phyloP scores from a whole-genome alignment of 2,888 invertebrate species.

The Chrysopilus asiliformis region DNA sequence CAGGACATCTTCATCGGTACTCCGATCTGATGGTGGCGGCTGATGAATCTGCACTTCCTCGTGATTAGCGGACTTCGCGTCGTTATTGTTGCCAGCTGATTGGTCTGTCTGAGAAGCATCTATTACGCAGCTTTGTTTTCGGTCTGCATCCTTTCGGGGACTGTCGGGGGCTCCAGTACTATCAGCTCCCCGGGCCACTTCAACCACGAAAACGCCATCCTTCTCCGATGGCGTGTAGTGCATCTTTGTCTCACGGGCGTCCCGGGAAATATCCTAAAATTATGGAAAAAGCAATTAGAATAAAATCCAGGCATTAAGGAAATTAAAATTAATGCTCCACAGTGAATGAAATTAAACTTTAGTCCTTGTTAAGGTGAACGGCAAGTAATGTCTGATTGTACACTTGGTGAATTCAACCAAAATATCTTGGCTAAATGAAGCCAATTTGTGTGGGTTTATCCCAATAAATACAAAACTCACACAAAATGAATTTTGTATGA shows the following conservation, averaged over 20 bases:
- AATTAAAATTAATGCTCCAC: no score
- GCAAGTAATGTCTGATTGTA: no score
- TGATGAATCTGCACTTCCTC: slow-evolving; percentile 37
- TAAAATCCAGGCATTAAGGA: no score
- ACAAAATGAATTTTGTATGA: no score
- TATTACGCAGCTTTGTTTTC: slow-evolving; percentile 27
- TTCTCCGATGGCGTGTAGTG: slow-evolving; percentile 55
- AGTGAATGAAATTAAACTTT: no score
- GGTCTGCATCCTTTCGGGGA: slow-evolving; percentile 34
- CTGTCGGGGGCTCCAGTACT: slow-evolving; percentile 37
- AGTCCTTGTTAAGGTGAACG: no score
- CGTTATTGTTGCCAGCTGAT: slow-evolving; percentile 10
- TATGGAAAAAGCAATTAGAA: no score
- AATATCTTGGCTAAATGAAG: no score
- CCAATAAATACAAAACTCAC: no score
- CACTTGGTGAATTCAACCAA: no score
- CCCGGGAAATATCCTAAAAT: slow-evolving; percentile 53
- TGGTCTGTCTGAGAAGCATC: slow-evolving; percentile 32
- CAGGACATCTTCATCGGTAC: slow-evolving; percentile 16
- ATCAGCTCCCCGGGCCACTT: slow-evolving; percentile 42
- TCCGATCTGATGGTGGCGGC: slow-evolving; percentile 23
- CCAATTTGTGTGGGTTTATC: no score
- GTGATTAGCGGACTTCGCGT: slow-evolving; percentile 18
- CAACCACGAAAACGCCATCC: slow-evolving; percentile 62
- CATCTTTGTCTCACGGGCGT: slow-evolving; percentile 60